Evolutionary conservation across 2,888 invertebrate species (phyloP), one percentile per base, ranked within the genome.

Genomic region (Mythimna lalbum): DNA sequence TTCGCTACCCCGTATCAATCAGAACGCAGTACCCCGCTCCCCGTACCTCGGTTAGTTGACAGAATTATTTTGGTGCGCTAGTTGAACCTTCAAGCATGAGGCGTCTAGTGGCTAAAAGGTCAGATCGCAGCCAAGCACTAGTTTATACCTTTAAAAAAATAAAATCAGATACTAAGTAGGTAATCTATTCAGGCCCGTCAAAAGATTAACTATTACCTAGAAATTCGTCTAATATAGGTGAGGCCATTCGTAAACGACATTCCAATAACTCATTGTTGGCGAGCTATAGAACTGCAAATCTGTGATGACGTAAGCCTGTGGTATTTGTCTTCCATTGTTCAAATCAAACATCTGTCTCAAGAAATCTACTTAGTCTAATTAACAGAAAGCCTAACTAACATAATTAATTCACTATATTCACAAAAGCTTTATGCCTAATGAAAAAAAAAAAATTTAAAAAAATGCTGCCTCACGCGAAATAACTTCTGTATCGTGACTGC

Each of bases 171-270:
- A 9, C 17, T 23, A 23, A 53, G 17, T 33, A 14, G n/a, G 36
- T 36, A 67, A 67, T 39, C n/a, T 31, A 39, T 47, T 55, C 17
- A 2, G 27, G 23, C 4, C n/a, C 17, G 27, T 27, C 27, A 27
- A 73, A 49, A 73, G 7, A 31, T 55, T 9, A 47, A 63, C 27
- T 14, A 43, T 19, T 23, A 47, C 23, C 33, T 36, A 70, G 19
- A 47, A 27, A 70, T 49, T 49, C 47, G 17, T 55, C 21, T 49
- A n/a, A 23, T 36, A 0, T n/a, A 49, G 17, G 19, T 33, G 19
- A 31, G n/a, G 17, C 4, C 31, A 49, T 57, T 43, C 12, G n/a
- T 17, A 60, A 55, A 60, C 53, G 17, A 19, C 62, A 64, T 62
- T 69, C 36, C 50, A 19, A 17, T 14, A 49, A 19, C 7, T 33